These are phyloP conservation scores for Batillaria attramentaria DNA, from an alignment of 1,140 invertebrate genomes.

Conservation along the genomic window DNA sequence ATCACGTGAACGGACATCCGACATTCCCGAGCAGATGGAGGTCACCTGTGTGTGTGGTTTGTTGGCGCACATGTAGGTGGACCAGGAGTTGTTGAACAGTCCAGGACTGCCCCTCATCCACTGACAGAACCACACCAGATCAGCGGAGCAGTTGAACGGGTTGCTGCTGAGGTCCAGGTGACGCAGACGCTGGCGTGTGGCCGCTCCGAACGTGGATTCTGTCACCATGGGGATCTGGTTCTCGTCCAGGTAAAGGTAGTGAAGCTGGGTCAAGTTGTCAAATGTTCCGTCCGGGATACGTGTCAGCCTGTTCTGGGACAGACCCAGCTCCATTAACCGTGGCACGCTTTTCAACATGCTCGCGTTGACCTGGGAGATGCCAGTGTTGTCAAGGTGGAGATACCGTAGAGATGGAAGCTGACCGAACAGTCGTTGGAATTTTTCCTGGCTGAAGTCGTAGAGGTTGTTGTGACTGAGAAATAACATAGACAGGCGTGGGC, in stretches of 20 bases:
- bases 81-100: too few relatives aligned
- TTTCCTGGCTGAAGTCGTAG: neutral
- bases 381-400: neutral
- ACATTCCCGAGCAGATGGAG: too few relatives aligned
- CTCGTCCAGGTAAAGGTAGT: neutral
- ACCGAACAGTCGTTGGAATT: neutral
- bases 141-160: conserved; percentile 8
- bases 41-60: too few relatives aligned
- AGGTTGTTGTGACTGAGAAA: neutral
- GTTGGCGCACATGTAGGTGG: too few relatives aligned
- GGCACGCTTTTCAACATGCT: neutral
- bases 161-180: neutral
- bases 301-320: neutral
- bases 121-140: conserved; percentile 7
- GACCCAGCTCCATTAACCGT: neutral
- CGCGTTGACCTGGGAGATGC: neutral
- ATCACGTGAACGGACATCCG: too few relatives aligned
- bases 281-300: neutral
- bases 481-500: neutral
- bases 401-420: neutral
- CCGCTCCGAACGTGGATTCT: neutral
- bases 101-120: conserved; percentile 14
- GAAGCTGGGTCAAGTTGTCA: neutral
- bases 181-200: neutral
- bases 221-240: neutral